Evolutionary conservation across 2,888 invertebrate species (phyloP).

Genomic region (Serrognathus titanus): DNA sequence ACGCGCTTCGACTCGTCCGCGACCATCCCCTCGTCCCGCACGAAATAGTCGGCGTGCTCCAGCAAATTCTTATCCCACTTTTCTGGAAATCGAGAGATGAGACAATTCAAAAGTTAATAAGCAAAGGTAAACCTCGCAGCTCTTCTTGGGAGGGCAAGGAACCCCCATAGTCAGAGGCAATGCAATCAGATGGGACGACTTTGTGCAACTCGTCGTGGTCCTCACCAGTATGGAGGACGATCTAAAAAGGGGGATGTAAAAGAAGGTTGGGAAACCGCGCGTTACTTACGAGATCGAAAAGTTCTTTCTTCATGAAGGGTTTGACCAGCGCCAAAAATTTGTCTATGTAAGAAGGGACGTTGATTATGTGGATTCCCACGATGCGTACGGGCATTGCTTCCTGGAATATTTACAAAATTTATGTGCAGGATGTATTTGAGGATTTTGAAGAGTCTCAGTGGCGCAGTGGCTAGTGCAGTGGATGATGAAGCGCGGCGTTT

Average conservation of each 20-base stretch:
- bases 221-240: slow-evolving; percentile 17
- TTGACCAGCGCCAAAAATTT: slow-evolving; percentile 62
- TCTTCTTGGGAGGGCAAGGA: slow-evolving; percentile 2
- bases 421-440: no score
- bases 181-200: slow-evolving; percentile 53
- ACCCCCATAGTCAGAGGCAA: slow-evolving; percentile 64
- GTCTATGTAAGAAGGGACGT: slow-evolving; percentile 66
- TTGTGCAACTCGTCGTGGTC: slow-evolving; percentile 13
- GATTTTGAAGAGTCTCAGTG: no score
- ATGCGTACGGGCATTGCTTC: slow-evolving; percentile 66
- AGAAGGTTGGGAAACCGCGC: neutral
- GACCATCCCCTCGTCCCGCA: slow-evolving; percentile 53
- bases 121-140: neutral
- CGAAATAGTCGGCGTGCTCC: slow-evolving; percentile 40
- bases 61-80: slow-evolving; percentile 32
- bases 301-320: slow-evolving; percentile 68
- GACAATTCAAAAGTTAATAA: no score
- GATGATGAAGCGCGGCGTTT: no score
- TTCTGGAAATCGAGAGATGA: slow-evolving; percentile 1
- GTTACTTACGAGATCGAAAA: slow-evolving; percentile 50
- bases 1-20: slow-evolving; percentile 58
- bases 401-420: slow-evolving; percentile 39
- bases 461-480: no score
- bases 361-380: slow-evolving; percentile 65
- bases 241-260: slow-evolving; percentile 28